Evolutionary conservation across 2,888 invertebrate genomes (phyloP), one percentile per base, ranked within the genome.

Genomic region (Drosophila sordidapex): DNA sequence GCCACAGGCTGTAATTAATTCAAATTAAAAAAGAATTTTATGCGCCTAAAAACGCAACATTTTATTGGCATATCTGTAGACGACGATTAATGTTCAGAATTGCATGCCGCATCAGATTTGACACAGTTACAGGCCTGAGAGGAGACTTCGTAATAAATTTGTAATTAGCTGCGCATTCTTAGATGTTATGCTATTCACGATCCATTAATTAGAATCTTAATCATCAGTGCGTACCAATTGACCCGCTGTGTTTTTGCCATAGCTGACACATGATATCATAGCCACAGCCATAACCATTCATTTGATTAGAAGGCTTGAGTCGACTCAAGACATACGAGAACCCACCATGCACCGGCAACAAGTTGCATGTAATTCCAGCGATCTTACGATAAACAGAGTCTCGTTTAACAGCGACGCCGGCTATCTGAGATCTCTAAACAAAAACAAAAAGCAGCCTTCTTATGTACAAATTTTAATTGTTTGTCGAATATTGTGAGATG

Each of bases 201-300:
- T 46, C 31, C 65, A 66, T 74, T 81, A 78, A 78, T 66, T 69
- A 56, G 51, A 58, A 51, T 79, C 71, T 71, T 51, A 46, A 64
- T 78, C 70, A 53, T 56, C 56, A 18, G 25, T 59, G 49, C 73
- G 54, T 54, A 27, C 53, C 58, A 75, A 64, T 68, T 65, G 64
- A 74, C 70, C 67, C 70, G 51, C 35, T 53, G 31, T 52, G 27
- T 29, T 64, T 59, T 29, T 38, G 33, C 27, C 65, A 66, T 69
- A 64, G 69, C 70, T 78, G 62, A 33, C 53, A 73, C 31, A 78
- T 82, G 79, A 79, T 69, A 69, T 73, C 78, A 81, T 72, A 57
- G 38, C 29, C 27, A 46, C 7, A 46, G 13, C 18, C 71, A 76
- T 59, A 52, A 25, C 35, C 35, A 56, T 48, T 25, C 52, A 56